phyloP scores from a whole-genome alignment of 2,113 vertebrate genomes.

The Orycteropus afer region DNA sequence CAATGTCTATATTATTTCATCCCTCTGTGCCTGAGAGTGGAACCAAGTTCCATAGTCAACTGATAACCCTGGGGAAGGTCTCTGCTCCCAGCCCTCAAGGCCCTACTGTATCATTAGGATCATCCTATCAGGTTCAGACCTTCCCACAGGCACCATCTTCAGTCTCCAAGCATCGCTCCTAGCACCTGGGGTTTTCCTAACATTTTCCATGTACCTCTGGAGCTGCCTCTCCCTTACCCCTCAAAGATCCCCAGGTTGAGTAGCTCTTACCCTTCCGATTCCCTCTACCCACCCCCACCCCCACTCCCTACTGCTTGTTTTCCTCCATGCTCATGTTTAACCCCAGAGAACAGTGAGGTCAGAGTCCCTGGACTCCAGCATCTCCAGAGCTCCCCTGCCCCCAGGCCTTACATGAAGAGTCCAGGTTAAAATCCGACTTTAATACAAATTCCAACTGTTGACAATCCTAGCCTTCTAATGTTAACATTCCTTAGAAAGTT shows the following conservation, averaged over 20 bases:
- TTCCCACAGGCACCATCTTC: background rate
- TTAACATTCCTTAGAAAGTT: background rate
- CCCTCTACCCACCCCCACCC: background rate
- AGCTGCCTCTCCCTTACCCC: background rate
- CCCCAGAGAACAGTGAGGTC: background rate
- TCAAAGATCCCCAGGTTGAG: background rate
- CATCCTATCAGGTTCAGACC: background rate
- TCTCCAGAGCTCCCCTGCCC: background rate
- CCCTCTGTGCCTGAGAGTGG: background rate
- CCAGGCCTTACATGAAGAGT: background rate
- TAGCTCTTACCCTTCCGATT: background rate
- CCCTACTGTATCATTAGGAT: background rate
- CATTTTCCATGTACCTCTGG: background rate
- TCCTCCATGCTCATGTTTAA: background rate
- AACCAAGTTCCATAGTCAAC: background rate
- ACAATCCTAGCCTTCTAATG: background rate
- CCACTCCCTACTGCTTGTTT: background rate
- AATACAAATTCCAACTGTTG: background rate
- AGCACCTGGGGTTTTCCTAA: background rate
- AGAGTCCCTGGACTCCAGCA: background rate
- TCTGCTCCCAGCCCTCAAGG: background rate
- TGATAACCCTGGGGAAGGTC: background rate
- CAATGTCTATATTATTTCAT: background rate
- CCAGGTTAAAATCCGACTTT: background rate
- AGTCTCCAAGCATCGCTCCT: background rate